Conservation (phyloP, 2,888 invertebrate genomes). For the Campoplex nolae region DNA sequence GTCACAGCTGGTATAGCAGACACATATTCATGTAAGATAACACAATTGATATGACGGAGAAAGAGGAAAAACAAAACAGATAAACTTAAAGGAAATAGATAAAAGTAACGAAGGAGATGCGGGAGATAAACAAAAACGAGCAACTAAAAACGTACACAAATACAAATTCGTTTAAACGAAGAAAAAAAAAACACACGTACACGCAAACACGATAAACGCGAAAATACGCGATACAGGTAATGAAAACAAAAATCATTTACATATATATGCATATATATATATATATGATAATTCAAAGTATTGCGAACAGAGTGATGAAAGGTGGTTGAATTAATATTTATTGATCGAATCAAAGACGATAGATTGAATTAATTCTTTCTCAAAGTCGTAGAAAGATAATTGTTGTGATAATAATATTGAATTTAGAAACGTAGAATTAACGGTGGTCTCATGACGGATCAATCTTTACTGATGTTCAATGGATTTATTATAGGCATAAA, state of each 20-base stretch:
- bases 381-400: constrained; percentile 79
- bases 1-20: constrained; percentile 39
- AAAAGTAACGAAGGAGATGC: constrained; percentile 14
- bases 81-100: constrained; percentile 9
- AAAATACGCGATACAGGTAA: constrained; percentile 65
- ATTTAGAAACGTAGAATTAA: constrained; percentile 76
- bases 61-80: background rate
- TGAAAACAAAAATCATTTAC: constrained; percentile 44
- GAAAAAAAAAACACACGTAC: constrained; percentile 2
- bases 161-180: constrained; percentile 7
- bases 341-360: constrained; percentile 80
- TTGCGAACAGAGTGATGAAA: constrained; percentile 50
- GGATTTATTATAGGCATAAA: constrained; percentile 68
- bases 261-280: constrained; percentile 22
- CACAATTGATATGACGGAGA: constrained; percentile 6
- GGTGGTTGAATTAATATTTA: constrained; percentile 75
- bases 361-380: constrained; percentile 72
- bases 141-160: constrained; percentile 27
- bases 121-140: constrained; percentile 7
- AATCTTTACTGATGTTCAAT: constrained; percentile 75
- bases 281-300: constrained; percentile 63
- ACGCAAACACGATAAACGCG: constrained; percentile 14
- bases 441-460: constrained; percentile 75
- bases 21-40: constrained; percentile 5
- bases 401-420: constrained; percentile 84